These are phyloP conservation scores for Oxyura jamaicensis DNA, from an alignment of 2,113 vertebrate genomes.

Conservation along the genomic window DNA sequence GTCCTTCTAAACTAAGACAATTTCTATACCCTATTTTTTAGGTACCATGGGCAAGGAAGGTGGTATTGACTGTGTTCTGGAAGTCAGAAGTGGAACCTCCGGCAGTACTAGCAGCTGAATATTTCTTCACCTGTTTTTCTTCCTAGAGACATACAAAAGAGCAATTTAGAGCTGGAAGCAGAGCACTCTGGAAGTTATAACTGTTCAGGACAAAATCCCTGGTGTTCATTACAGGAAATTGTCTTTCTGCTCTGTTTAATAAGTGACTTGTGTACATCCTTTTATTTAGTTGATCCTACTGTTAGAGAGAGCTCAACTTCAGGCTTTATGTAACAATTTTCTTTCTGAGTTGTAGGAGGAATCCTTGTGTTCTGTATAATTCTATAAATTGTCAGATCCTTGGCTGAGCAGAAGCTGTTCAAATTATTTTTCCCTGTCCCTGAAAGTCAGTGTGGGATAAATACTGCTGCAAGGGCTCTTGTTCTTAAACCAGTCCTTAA, in stretches of 20 bases:
- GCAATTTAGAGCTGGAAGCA: not conserved
- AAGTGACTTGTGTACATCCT: not conserved
- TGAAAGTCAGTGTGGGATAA: not conserved
- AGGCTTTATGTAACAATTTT: not conserved
- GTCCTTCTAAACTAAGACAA: not conserved
- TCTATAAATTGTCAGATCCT: not conserved
- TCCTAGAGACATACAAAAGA: not conserved
- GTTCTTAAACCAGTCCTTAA: not conserved
- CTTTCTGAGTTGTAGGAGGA: not conserved
- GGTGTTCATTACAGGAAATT: constrained; percentile 8
- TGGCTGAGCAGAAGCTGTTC: not conserved
- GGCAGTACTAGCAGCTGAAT: not conserved
- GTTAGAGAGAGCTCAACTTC: not conserved
- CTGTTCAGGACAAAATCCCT: not conserved
- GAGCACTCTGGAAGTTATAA: constrained; percentile 7
- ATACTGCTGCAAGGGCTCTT: not conserved
- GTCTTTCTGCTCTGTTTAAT: not conserved
- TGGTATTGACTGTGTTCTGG: not conserved
- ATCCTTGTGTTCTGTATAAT: not conserved
- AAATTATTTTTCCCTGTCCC: not conserved
- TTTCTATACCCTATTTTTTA: not conserved
- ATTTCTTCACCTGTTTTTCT: constrained; percentile 7
- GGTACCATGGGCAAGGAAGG: not conserved
- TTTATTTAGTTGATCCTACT: not conserved
- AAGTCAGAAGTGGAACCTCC: not conserved